Evolutionary conservation across 2,888 invertebrate genomes (phyloP), one percentile per base, ranked within the genome.

Genomic region (Rosalia funebris): DNA sequence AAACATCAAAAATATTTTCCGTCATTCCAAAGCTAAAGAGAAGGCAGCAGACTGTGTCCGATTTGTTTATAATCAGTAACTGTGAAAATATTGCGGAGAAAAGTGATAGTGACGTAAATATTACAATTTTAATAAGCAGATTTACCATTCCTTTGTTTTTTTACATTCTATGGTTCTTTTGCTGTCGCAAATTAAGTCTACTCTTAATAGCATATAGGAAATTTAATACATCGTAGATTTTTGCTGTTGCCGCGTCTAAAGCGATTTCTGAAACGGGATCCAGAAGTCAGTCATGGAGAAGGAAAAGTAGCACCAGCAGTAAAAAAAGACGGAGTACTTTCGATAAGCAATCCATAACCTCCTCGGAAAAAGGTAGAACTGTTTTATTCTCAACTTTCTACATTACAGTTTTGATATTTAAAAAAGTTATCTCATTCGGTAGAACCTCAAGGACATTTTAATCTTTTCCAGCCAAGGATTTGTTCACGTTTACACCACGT

Each of bases 1-100:
- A 69, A 39, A 62, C 56, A 10, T 52, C 54, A 7, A 50, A 61
- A 4, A 11, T 46, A 5, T 69, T 69, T 57, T 52, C 63, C 9
- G 58, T 65, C 1, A 47, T 66, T 20, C 46, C 59, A 12, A 63
- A 52, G 37, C 32, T 31, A 1, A 50, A 16, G 1, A 36, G 50
- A 32, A 50, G 25, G 1, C 14, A 41, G 11, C 12, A 9, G 25
- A 15, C 9, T 10, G 32, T 11, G 1, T 53, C 53, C 7, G 32
- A 53, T 7, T 42, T 53, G 15, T 53, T 53, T 32, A 14, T 16
- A 9, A 53, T 53, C 20, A 42, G 17, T 11, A 37, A 36, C 5
- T 12, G 20, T 37, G 37, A 20, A 12, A 9, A n/a, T n/a, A 15
- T 53, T 32, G 9, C 7, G 11, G 12, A 41, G 41, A 31, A 42